Evolutionary conservation across 2,888 invertebrate genomes (phyloP), one percentile per base, ranked within the genome.

Genomic region (Euplagia quadripunctaria): DNA sequence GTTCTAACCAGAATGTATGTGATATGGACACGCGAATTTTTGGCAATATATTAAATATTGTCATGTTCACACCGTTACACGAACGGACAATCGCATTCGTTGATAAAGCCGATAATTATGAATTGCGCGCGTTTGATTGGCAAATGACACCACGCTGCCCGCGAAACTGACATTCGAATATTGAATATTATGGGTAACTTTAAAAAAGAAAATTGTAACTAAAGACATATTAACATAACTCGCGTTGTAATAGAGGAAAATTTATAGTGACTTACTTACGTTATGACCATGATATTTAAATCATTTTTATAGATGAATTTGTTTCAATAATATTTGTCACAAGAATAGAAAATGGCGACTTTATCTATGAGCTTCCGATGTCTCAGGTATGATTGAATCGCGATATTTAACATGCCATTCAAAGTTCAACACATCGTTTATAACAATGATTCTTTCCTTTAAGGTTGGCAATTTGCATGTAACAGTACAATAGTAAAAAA

Each of bases 211-310:
- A 43, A 43, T 43, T 43, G 31, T 31, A 70, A 74, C 65, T 78
- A 74, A 76, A 80, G 73, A 68, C 68, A n/a, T 71, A 75, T 77
- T 73, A 42, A 77, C 76, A 82, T 75, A 61, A 75, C 73, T 77
- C 71, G 68, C 58, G 63, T 75, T 75, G 64, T 78, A 76, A 73
- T 63, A 70, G 64, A 79, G 84, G 83, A 83, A 79, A 31, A 31
- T 31, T 80, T 74, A 82, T 77, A 78, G 77, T 83, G 86, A 86
- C 86, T 86, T 82, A n/a, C n/a, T n/a, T n/a, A n/a, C n/a, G 82
- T 85, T 83, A 86, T 80, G 79, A 83, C 78, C 72, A 64, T 71
- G 51, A 63, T 70, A 77, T 80, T 78, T 79, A 81, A 79, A 83
- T 82, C 49, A 75, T 79, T 79, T 83, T 81, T 81, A 80, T 82